phyloP scores from a whole-genome alignment of 2,797 vertebrate genomes.

The Sebastes melanostomus region DNA sequence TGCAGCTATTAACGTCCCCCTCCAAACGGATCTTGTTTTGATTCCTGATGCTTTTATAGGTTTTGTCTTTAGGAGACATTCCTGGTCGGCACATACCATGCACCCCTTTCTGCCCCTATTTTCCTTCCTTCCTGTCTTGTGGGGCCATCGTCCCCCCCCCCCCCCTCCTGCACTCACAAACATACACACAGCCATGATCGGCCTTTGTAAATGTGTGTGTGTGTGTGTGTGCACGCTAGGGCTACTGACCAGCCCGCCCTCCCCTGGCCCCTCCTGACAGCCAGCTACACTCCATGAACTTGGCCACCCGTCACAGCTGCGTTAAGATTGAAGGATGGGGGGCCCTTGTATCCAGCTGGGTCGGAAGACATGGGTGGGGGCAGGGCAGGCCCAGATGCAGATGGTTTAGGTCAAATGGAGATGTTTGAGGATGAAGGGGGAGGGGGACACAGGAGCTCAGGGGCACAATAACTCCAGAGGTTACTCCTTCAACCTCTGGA shows the following conservation, averaged over 20 bases:
- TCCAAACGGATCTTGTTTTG: constrained; percentile 78
- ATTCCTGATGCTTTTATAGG: constrained; percentile 82
- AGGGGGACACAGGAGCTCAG: constrained; percentile 71
- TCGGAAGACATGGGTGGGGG: constrained; percentile 75
- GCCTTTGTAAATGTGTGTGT: constrained; percentile 23
- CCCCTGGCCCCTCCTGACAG: constrained; percentile 68
- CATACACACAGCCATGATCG: constrained; percentile 66
- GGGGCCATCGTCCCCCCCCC: constrained; percentile 62
- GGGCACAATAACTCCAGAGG: constrained; percentile 77
- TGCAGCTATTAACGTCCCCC: constrained; percentile 74
- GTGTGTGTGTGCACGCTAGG: neutral
- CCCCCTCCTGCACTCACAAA: constrained; percentile 63
- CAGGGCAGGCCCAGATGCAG: constrained; percentile 78
- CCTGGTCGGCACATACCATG: constrained; percentile 80
- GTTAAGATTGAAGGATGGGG: constrained; percentile 79
- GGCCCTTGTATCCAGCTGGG: constrained; percentile 80
- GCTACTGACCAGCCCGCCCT: constrained; percentile 73
- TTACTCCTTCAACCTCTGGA: constrained; percentile 66
- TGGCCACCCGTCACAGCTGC: constrained; percentile 81
- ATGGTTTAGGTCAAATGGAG: constrained; percentile 83
- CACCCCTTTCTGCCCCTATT: constrained; percentile 78
- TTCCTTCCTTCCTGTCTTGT: constrained; percentile 80
- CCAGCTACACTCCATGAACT: constrained; percentile 77
- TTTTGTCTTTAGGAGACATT: constrained; percentile 81
- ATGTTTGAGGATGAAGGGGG: constrained; percentile 78